Percentiles rank a stretch among this genome's conserved stretches.
Conservation (phyloP, 2,113 vertebrate genomes). For the Hippoglossus stenolepis region DNA sequence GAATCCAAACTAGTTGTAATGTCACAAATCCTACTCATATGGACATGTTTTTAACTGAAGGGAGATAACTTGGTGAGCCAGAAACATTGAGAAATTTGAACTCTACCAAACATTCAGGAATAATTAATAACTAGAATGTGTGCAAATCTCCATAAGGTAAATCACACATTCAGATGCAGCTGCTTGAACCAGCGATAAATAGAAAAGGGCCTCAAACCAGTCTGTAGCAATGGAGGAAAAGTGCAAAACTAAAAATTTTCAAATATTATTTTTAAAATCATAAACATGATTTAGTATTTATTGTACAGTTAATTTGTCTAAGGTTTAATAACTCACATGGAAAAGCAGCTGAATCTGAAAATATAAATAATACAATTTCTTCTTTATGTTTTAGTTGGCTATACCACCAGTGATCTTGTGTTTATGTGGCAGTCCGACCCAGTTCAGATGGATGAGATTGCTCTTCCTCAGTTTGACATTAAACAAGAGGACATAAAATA, state of each 20-base stretch:
- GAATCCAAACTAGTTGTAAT: no score
- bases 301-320: not conserved
- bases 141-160: no score
- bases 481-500: conserved; percentile 96
- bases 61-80: no score
- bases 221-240: no score
- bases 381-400: conserved; percentile 87
- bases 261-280: not conserved
- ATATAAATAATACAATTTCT: conserved; percentile 73
- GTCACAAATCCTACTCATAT: no score
- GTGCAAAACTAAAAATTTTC: not conserved
- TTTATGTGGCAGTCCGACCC: conserved; percentile 99
- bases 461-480: conserved; percentile 96
- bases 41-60: no score
- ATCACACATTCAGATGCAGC: no score
- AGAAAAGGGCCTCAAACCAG: no score
- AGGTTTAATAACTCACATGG: not conserved
- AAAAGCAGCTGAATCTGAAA: not conserved
- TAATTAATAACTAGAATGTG: no score
- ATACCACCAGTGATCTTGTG: conserved; percentile 94
- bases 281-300: not conserved
- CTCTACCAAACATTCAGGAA: no score
- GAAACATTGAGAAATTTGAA: no score
- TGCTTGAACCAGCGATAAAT: no score
- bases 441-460: conserved; percentile 96